These are phyloP conservation scores for Apolygus lucorum DNA, from an alignment of 1,140 invertebrate species.

Conservation along the genomic window DNA sequence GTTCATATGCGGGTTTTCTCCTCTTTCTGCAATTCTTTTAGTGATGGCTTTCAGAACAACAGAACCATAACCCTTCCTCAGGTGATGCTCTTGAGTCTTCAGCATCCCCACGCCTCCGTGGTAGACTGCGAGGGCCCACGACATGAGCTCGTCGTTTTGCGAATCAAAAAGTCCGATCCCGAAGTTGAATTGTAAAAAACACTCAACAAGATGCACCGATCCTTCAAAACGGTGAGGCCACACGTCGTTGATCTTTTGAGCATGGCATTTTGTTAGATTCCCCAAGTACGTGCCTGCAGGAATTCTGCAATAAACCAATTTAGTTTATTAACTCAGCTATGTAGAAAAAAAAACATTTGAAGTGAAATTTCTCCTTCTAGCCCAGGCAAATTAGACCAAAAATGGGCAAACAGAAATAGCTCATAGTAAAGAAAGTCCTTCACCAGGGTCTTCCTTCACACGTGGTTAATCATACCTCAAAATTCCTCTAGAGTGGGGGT, in stretches of 20 bases:
- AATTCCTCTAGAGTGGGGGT: no score
- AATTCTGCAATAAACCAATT: background rate
- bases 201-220: background rate
- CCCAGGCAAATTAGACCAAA: no score
- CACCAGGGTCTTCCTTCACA: no score
- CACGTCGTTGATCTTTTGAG: background rate
- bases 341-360: no score
- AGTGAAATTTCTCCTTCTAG: no score
- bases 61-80: background rate
- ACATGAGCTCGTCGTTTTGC: background rate
- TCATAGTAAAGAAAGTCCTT: no score
- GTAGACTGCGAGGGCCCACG: background rate
- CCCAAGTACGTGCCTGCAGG: background rate
- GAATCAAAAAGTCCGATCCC: constrained; percentile 5
- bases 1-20: background rate
- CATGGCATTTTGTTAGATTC: background rate
- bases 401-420: no score
- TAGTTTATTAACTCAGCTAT: no score
- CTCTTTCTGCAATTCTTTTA: background rate
- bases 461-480: no score
- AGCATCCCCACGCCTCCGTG: background rate
- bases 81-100: background rate
- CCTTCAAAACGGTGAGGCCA: background rate
- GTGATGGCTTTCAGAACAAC: background rate
- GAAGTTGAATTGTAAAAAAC: background rate